Evolutionary conservation across 2,113 vertebrate genomes (phyloP), one percentile per base, ranked within the genome.

Genomic region (Atrichornis clamosus): DNA sequence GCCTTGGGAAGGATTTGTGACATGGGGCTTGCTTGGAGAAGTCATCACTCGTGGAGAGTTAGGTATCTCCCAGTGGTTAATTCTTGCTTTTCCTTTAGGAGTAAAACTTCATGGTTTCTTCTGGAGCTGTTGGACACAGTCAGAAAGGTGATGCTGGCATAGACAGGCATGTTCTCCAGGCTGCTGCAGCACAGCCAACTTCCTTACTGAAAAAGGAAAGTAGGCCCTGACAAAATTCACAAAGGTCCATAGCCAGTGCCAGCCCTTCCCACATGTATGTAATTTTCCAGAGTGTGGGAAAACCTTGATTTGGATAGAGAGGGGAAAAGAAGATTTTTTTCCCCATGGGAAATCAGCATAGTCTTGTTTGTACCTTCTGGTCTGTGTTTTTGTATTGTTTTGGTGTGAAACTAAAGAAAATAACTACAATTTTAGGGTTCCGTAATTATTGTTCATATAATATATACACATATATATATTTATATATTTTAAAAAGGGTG

Each of bases 31-130:
- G 33, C 58, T 59, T 68, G 44, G 42, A 82, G 65, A 9, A 21
- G 33, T 26, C 0, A 0, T 41, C 59, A 49, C 19, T 26, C 0
- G 0, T 32, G 49, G n/a, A n/a, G 39, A 16, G n/a, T 20, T 50
- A 32, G 15, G 5, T 60, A 1, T 82, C 15, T 20, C 44, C 16
- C 2, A 2, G 5, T n/a, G n/a, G 53, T 13, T 52, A 22, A 49
- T 73, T 68, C 27, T 80, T 15, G 2, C 30, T 12, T 56, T 75
- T 62, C 19, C 56, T 50, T 42, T 6, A 11, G 75, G 58, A 47
- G 28, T 30, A 39, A 75, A 75, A 10, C 73, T 42, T 63, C 19
- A 9, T 4, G 11, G 27, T 55, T 74, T 13, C 62, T 67, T 65
- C 70, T 68, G 44, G 50, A 65, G 76, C 32, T 41, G 4, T 42